Evolutionary conservation across 1,140 invertebrate genomes (phyloP).

Genomic region (Teleopsis dalmanni): DNA sequence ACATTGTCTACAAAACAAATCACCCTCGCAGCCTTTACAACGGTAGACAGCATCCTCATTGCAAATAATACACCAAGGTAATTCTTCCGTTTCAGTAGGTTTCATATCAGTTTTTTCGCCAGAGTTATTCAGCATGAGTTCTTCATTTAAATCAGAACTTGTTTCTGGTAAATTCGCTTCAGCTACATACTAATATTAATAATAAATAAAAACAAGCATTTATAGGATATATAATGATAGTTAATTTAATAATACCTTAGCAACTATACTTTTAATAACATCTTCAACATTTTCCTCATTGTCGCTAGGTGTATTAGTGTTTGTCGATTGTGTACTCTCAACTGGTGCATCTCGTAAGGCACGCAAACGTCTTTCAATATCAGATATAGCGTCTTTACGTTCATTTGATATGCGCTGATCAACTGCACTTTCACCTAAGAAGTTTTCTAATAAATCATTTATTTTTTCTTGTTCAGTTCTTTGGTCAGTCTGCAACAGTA

Average conservation of each 20-base stretch:
- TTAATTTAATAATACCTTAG: slow-evolving; percentile 19
- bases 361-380: slow-evolving; percentile 47
- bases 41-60: slow-evolving; percentile 63
- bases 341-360: slow-evolving; percentile 38
- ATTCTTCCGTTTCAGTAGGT: slow-evolving; percentile 47
- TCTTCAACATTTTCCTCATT: slow-evolving; percentile 46
- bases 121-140: slow-evolving; percentile 16
- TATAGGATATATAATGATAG: slow-evolving; percentile 7
- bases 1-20: slow-evolving; percentile 63
- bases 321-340: slow-evolving; percentile 11
- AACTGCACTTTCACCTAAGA: slow-evolving; percentile 50
- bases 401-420: slow-evolving; percentile 44
- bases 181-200: slow-evolving; percentile 22
- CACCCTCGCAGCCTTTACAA: slow-evolving; percentile 61
- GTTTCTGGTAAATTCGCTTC: slow-evolving; percentile 26
- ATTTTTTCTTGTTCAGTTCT: slow-evolving; percentile 55
- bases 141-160: slow-evolving; percentile 25
- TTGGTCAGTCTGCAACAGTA: slow-evolving; percentile 40
- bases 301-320: slow-evolving; percentile 37
- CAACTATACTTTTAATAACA: slow-evolving; percentile 40
- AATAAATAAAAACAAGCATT: background rate
- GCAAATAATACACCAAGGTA: slow-evolving; percentile 71
- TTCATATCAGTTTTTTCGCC: slow-evolving; percentile 11
- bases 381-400: slow-evolving; percentile 46
- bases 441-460: slow-evolving; percentile 54